Evolutionary conservation across 2,113 vertebrate genomes (phyloP), one percentile per base, ranked within the genome.

Genomic region (Scolopax mira): DNA sequence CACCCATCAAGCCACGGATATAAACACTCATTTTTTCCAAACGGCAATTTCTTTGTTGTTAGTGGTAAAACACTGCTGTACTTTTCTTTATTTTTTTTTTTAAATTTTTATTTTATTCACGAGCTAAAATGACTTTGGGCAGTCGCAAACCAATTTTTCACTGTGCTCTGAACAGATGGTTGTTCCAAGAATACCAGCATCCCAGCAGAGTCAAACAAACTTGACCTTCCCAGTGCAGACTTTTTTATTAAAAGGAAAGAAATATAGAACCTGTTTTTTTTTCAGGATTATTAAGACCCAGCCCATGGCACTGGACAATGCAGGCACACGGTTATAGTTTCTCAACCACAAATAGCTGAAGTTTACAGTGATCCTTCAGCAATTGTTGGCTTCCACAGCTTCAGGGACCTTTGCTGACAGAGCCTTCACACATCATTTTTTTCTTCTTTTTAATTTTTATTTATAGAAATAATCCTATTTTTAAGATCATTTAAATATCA

Each of bases 121-220:
- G 82, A 94, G 82, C 85, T 96, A 55, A 78, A 96, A 75, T 93
- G 90, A 95, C 94, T 90, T 93, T 73, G 87, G 90, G 93, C 89
- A 95, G 79, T 87, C 83, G 89, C 73, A 71, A 78, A 70, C 65
- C 78, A 54, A 79, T 96, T 94, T 97, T 96, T 96, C 92, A 95
- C 37, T 70, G 60, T 64, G 60, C 30, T 79, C 88, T 77, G 93
- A 97, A 79, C 88, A 96, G 93, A 85, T 89, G 96, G 93, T 37
- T 93, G 82, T 92, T 97, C 79, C 94, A 83, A 96, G 93, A 96
- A 96, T 79, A 96, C 27, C 88, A 74, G 79, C 39, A 62, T 62
- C 95, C 85, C 94, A 52, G 91, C 81, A 92, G 39, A 93, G 93
- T 90, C 83, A 94, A 51, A 80, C 80, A 92, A 70, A 30, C 71